phyloP scores from a whole-genome alignment of 2,113 vertebrate genomes.

The Cervus canadensis region DNA sequence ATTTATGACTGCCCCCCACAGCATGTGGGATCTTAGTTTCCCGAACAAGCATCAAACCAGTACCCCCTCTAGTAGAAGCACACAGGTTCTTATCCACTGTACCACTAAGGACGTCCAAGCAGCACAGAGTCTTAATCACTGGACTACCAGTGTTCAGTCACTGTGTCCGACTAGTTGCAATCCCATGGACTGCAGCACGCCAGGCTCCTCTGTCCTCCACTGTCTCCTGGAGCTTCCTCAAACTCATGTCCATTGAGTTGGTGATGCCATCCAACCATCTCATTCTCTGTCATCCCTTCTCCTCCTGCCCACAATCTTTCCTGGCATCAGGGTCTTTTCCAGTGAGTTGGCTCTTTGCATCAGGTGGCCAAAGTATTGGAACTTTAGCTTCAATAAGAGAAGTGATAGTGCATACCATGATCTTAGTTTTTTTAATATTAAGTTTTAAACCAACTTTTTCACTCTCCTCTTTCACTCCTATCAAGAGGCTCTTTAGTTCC shows the following conservation, averaged over 20 bases:
- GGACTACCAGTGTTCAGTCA: neutral
- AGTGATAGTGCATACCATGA: neutral
- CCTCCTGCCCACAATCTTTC: neutral
- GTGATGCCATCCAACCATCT: neutral
- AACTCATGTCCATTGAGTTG: neutral
- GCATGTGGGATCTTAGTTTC: neutral
- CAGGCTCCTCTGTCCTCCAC: neutral
- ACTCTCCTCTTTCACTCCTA: neutral
- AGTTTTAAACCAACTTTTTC: neutral
- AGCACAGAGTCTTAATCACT: neutral
- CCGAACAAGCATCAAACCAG: neutral
- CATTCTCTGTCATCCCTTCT: neutral
- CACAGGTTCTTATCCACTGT: neutral
- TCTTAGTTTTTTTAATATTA: neutral
- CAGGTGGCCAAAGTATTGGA: neutral
- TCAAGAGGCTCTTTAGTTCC: neutral
- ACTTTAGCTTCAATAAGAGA: neutral
- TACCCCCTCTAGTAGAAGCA: neutral
- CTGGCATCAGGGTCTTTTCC: neutral
- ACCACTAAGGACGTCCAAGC: neutral
- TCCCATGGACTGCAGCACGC: neutral
- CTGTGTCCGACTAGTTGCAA: rapidly evolving
- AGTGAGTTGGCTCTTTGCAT: neutral
- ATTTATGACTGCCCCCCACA: neutral
- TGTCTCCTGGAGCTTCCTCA: neutral